phyloP scores from a whole-genome alignment of 2,888 invertebrate species.

The Cremastinae sp. region DNA sequence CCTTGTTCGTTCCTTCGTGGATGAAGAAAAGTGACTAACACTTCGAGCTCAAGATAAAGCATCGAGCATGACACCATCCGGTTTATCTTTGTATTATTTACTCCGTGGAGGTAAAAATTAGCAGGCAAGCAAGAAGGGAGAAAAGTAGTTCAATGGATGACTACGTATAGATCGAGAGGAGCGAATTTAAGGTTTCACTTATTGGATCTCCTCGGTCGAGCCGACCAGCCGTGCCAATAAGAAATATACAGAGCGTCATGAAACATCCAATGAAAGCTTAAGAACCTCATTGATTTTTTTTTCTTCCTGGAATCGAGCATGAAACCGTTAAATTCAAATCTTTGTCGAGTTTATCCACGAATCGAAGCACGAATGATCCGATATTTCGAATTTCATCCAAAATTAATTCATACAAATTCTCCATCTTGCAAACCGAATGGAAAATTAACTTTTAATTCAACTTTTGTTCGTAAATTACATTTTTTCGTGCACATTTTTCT shows the following conservation, averaged over 20 bases:
- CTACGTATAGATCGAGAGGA: conserved; percentile 54
- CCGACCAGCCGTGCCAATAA: conserved; percentile 23
- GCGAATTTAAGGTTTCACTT: conserved; percentile 74
- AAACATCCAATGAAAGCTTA: conserved; percentile 3
- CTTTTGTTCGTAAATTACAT: too few relatives aligned
- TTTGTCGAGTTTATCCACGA: too few relatives aligned
- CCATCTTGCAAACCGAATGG: too few relatives aligned
- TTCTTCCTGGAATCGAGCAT: background rate
- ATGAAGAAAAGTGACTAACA: conserved; percentile 27
- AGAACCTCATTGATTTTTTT: conserved; percentile 1
- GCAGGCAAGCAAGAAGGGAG: conserved; percentile 35
- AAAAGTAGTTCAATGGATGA: conserved; percentile 65
- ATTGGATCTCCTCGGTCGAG: conserved; percentile 67
- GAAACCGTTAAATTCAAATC: too few relatives aligned
- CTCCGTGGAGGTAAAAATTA: conserved; percentile 24
- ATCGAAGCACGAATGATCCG: too few relatives aligned
- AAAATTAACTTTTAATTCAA: too few relatives aligned
- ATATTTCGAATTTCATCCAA: too few relatives aligned
- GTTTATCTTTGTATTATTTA: background rate
- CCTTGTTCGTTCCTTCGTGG: conserved; percentile 1
- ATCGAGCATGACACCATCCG: background rate
- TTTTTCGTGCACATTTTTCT: too few relatives aligned
- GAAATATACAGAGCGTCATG: conserved; percentile 6
- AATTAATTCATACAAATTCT: too few relatives aligned
- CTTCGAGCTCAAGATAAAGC: conserved; percentile 11